Evolutionary conservation across 2,888 invertebrate species (phyloP).

Genomic region (Stenotaenia linearis): DNA sequence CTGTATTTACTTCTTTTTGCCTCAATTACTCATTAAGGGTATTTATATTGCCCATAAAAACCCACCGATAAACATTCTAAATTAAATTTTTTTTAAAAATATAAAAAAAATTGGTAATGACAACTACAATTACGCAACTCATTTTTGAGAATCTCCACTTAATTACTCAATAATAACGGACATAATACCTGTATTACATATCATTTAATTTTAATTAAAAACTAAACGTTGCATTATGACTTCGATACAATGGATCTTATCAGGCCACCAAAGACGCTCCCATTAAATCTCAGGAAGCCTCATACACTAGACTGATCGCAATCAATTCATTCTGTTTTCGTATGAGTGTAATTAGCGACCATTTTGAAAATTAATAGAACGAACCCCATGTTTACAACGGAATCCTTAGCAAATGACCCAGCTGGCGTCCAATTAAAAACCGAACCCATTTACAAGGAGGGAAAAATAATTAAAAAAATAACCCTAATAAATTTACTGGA

Average conservation of each 20-base stretch:
- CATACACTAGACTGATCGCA: background rate
- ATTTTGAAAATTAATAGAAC: background rate
- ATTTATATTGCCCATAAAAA: background rate
- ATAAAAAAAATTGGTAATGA: too few relatives aligned
- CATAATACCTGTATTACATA: background rate
- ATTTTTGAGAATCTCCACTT: too few relatives aligned
- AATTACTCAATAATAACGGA: too few relatives aligned
- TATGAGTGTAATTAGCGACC: background rate
- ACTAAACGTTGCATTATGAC: background rate
- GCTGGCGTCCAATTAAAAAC: slow-evolving; percentile 3
- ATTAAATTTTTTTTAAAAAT: too few relatives aligned
- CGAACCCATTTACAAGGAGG: too few relatives aligned
- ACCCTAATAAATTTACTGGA: background rate
- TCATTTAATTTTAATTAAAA: background rate
- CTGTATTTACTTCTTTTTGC: background rate
- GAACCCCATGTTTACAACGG: background rate
- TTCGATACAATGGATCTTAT: background rate
- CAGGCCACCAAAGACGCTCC: background rate
- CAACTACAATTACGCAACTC: too few relatives aligned
- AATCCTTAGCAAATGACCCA: background rate
- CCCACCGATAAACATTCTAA: too few relatives aligned
- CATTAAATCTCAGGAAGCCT: background rate
- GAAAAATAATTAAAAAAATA: background rate
- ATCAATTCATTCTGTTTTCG: background rate
- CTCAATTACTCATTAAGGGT: background rate